These are phyloP conservation scores for Vesta saturnalis DNA, from an alignment of 2,888 invertebrate species.

Conservation along the genomic window DNA sequence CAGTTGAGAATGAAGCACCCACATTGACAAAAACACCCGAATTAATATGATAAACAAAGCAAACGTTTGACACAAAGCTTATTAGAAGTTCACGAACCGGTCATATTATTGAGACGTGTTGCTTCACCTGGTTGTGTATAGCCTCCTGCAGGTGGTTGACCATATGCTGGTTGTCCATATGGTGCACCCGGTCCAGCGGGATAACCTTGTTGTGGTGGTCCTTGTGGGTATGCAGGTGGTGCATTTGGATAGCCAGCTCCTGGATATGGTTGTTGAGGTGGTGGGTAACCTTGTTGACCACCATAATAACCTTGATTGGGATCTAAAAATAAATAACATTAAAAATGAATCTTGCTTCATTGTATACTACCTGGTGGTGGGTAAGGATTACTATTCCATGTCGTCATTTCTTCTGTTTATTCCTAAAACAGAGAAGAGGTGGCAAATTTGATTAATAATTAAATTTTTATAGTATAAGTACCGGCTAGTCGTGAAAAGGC, in stretches of 20 bases:
- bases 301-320: constrained; percentile 55
- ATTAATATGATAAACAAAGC: neutral
- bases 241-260: constrained; percentile 57
- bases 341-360: neutral
- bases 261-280: constrained; percentile 41
- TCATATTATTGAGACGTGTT: constrained; percentile 53
- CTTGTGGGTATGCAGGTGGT: constrained; percentile 54
- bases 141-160: constrained; percentile 47
- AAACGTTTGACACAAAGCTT: too few species aligned
- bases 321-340: constrained; percentile 43
- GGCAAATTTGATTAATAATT: too few species aligned
- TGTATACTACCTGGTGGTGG: constrained; percentile 44
- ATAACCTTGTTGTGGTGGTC: constrained; percentile 47
- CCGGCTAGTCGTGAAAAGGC: too few species aligned
- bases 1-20: too few species aligned
- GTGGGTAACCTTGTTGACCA: constrained; percentile 49
- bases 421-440: neutral
- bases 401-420: constrained; percentile 40
- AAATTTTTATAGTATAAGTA: too few species aligned
- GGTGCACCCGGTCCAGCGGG: constrained; percentile 18
- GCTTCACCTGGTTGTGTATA: constrained; percentile 57
- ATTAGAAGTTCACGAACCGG: constrained; percentile 54
- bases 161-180: constrained; percentile 48
- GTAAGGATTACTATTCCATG: constrained; percentile 50
- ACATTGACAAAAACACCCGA: neutral